Percentiles rank a stretch among this genome's conserved stretches.
Conservation (phyloP, 2,888 invertebrate genomes). For the Corythucha ciliata region DNA sequence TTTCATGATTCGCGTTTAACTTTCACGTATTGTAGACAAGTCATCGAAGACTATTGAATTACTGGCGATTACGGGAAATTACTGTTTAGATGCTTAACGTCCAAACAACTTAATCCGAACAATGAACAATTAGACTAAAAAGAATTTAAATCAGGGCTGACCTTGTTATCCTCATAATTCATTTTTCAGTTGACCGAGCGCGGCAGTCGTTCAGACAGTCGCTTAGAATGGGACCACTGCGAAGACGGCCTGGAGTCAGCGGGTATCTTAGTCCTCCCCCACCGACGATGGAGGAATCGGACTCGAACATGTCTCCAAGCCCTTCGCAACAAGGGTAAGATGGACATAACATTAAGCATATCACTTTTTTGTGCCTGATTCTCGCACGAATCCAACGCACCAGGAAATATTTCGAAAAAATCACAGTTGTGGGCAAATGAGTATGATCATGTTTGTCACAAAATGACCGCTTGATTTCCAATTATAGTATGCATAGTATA, state of each 20-base stretch:
- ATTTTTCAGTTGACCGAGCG: conserved; percentile 51
- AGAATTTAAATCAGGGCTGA: no score
- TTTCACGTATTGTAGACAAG: no score
- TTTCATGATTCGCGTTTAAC: no score
- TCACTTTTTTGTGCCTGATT: no score
- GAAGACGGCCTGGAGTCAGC: conserved; percentile 44
- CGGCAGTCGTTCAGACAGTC: conserved; percentile 52
- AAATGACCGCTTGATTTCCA: background rate
- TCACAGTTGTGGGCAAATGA: background rate
- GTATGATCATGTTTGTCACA: background rate
- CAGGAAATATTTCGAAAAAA: background rate
- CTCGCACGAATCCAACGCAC: background rate
- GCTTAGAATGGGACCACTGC: conserved; percentile 44
- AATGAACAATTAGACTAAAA: no score
- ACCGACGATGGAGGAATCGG: conserved; percentile 44
- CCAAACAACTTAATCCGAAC: no score
- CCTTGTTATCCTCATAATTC: no score
- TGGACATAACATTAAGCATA: no score
- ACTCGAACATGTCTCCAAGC: conserved; percentile 31
- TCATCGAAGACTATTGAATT: no score
- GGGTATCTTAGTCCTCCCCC: conserved; percentile 50
- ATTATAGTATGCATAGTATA: background rate
- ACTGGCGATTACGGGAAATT: no score
- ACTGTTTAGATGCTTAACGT: no score
- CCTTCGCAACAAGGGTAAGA: conserved; percentile 29